Conservation (phyloP, 2,888 invertebrate species). For the Melipona bicolor region DNA sequence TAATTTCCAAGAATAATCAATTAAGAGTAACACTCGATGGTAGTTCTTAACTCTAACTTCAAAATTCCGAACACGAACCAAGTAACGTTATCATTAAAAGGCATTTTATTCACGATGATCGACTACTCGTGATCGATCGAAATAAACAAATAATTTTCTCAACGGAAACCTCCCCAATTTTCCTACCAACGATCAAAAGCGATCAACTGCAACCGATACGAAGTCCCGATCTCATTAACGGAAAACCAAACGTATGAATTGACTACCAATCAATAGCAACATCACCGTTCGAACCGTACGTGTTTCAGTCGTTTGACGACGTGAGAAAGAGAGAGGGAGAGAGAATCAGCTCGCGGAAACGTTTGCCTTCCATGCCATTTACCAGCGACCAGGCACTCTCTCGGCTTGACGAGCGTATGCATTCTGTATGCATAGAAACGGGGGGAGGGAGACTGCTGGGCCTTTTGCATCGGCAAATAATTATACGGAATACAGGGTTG, state of each 20-base stretch:
- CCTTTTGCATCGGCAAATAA: constrained; percentile 8
- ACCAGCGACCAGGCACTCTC: neutral
- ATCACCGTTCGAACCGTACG: neutral
- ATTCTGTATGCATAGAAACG: constrained; percentile 16
- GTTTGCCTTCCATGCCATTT: constrained; percentile 15
- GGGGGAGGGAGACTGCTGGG: neutral
- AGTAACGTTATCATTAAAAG: too few species aligned
- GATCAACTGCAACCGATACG: neutral
- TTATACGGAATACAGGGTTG: neutral
- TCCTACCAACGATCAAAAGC: neutral
- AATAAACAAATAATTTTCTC: neutral
- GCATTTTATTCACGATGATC: too few species aligned
- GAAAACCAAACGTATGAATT: neutral
- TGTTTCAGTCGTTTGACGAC: neutral
- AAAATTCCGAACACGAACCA: too few species aligned
- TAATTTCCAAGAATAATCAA: too few species aligned
- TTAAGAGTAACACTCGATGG: too few species aligned
- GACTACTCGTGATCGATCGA: too few species aligned
- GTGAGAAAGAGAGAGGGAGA: too few species aligned
- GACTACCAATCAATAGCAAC: neutral
- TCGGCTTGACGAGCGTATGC: neutral
- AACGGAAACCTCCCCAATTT: neutral
- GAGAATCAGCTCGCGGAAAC: neutral
- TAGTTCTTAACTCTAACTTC: too few species aligned
- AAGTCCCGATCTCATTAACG: neutral